A percentile compares a stretch with the other conserved stretches of the same genome.
phyloP scores from a whole-genome alignment of 2,888 invertebrate genomes.

The Xanthia togata region DNA sequence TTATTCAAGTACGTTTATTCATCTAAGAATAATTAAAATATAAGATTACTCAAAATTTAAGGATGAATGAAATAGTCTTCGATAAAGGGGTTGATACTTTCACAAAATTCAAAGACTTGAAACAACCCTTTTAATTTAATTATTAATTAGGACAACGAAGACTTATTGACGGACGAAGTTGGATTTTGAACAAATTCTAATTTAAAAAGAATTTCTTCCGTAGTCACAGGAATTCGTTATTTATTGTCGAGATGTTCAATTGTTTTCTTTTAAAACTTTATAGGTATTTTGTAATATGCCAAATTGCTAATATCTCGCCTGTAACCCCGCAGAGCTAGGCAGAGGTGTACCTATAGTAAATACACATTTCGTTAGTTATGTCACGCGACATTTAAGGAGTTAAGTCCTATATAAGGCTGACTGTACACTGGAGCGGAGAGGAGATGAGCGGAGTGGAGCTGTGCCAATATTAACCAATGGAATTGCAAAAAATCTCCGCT shows the following conservation, averaged over 20 bases:
- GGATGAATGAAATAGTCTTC: constrained; percentile 7
- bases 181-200: constrained; percentile 6
- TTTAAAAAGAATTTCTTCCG: constrained; percentile 1
- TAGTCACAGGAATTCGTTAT: neutral
- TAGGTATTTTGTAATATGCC: neutral
- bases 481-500: too few relatives aligned
- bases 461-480: too few relatives aligned
- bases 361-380: too few relatives aligned
- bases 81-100: constrained; percentile 12
- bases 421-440: too few relatives aligned
- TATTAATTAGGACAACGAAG: constrained; percentile 18
- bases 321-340: neutral
- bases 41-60: constrained; percentile 17
- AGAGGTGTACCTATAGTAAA: too few relatives aligned
- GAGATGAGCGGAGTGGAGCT: too few relatives aligned
- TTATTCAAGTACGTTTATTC: constrained; percentile 1
- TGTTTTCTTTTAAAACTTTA: neutral
- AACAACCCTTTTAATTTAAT: constrained; percentile 25
- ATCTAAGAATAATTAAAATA: constrained; percentile 15
- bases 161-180: constrained; percentile 17
- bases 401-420: too few relatives aligned
- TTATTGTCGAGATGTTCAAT: neutral
- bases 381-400: too few relatives aligned
- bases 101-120: neutral
- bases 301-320: neutral